These are phyloP conservation scores for Falcunculus frontatus DNA, from an alignment of 2,113 vertebrate genomes.

Conservation along the genomic window DNA sequence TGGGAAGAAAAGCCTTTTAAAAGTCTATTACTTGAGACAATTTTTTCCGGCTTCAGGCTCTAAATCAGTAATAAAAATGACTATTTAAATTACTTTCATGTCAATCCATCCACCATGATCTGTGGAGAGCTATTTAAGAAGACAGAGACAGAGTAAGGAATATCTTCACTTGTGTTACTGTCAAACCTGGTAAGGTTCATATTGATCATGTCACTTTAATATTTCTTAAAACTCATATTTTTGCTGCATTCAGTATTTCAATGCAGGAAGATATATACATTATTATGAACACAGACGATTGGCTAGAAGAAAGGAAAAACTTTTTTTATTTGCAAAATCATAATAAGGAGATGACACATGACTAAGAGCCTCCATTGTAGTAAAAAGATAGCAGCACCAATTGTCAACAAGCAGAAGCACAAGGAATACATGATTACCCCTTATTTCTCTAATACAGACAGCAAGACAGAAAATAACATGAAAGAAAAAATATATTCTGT, in stretches of 20 bases:
- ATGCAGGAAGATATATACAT: conserved; percentile 11
- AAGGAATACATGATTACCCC: neutral
- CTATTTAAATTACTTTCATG: conserved; percentile 37
- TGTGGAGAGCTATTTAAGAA: conserved; percentile 19
- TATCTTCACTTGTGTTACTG: neutral
- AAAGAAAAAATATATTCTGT: neutral
- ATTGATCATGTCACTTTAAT: neutral
- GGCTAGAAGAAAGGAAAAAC: conserved; percentile 12
- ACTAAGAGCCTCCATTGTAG: neutral
- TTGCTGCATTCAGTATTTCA: neutral
- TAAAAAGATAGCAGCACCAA: conserved; percentile 34
- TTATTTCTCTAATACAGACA: neutral
- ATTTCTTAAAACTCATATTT: conserved; percentile 12
- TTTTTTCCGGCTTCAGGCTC: conserved; percentile 12
- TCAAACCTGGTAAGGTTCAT: neutral
- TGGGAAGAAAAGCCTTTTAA: neutral
- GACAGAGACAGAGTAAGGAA: neutral
- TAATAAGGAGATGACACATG: neutral
- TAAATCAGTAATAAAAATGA: conserved; percentile 36
- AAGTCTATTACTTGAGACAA: conserved; percentile 21
- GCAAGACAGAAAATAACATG: neutral
- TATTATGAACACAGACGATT: conserved; percentile 21
- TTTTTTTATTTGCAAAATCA: conserved; percentile 18
- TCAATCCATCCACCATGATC: conserved; percentile 23
- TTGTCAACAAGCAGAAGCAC: conserved; percentile 33